Evolutionary conservation across 1,140 invertebrate genomes (phyloP).

Genomic region (Drosophila bocki): DNA sequence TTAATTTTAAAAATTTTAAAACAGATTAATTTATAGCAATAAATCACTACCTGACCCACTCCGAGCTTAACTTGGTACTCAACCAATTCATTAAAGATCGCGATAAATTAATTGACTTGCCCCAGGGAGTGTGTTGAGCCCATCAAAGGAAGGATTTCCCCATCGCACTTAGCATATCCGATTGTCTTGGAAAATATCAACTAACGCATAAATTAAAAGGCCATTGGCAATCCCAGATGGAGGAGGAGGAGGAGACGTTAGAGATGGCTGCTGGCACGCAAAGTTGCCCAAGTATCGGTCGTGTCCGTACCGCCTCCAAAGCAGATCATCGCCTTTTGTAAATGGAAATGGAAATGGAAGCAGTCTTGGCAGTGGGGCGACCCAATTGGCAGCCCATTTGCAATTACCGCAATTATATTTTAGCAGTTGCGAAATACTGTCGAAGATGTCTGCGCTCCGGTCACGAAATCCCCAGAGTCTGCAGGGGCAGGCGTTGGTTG

Average conservation of each 20-base stretch:
- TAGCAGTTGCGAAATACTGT: slow-evolving; percentile 52
- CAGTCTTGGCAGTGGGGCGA: slow-evolving; percentile 48
- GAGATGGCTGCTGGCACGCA: slow-evolving; percentile 53
- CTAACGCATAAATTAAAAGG: slow-evolving; percentile 75
- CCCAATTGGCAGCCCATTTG: slow-evolving; percentile 76
- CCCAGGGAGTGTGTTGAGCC: background rate
- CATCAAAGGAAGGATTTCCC: slow-evolving; percentile 29
- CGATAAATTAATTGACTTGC: slow-evolving; percentile 2
- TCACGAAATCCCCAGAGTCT: slow-evolving; percentile 61
- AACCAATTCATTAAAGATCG: slow-evolving; percentile 8
- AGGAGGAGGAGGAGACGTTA: background rate
- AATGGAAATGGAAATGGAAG: slow-evolving; percentile 41
- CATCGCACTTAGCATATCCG: slow-evolving; percentile 40
- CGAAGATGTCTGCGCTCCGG: slow-evolving; percentile 52
- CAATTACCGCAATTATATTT: slow-evolving; percentile 75
- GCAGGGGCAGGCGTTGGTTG: slow-evolving; percentile 51
- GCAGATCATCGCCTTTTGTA: slow-evolving; percentile 30
- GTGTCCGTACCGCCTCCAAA: slow-evolving; percentile 47
- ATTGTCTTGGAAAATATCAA: slow-evolving; percentile 40
- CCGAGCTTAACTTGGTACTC: background rate
- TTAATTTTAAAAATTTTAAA: background rate
- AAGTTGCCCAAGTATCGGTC: slow-evolving; percentile 70
- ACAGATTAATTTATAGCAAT: background rate
- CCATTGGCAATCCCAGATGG: slow-evolving; percentile 59
- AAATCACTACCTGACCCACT: background rate